These are phyloP conservation scores for Dolichotis patagonum DNA, from an alignment of 2,113 vertebrate genomes.

Conservation along the genomic window DNA sequence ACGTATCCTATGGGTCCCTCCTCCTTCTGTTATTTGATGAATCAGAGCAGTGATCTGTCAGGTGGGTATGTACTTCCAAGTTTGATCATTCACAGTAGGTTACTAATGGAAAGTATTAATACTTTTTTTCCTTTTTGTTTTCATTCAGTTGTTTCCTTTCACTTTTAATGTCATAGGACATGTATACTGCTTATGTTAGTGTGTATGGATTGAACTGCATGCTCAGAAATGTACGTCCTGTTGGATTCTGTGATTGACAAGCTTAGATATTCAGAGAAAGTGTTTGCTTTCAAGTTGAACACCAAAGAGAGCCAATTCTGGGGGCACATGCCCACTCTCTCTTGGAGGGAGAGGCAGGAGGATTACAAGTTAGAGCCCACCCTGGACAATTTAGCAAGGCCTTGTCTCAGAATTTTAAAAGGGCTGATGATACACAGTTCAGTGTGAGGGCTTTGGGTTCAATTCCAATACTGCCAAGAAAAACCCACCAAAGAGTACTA, in stretches of 20 bases:
- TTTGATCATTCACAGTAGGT: neutral
- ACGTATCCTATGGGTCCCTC: neutral
- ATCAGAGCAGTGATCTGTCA: neutral
- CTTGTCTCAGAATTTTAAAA: neutral
- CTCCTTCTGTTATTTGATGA: neutral
- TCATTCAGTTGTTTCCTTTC: neutral
- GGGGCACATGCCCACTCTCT: too few species aligned
- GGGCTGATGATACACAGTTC: neutral
- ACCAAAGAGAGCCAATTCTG: neutral
- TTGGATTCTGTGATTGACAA: neutral
- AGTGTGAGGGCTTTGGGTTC: neutral
- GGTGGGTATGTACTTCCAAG: neutral
- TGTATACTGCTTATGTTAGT: neutral
- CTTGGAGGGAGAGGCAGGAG: neutral
- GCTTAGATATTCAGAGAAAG: neutral
- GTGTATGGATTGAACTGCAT: neutral
- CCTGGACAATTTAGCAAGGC: neutral
- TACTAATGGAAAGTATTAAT: neutral
- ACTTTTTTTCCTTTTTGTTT: neutral
- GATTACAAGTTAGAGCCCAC: neutral
- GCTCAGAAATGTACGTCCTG: neutral
- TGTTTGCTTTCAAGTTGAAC: neutral
- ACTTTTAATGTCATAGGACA: neutral
- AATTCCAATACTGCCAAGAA: neutral
- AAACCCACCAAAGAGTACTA: neutral